Evolutionary conservation across 1,140 invertebrate species (phyloP).

Genomic region (Hydropsyche tenuis): DNA sequence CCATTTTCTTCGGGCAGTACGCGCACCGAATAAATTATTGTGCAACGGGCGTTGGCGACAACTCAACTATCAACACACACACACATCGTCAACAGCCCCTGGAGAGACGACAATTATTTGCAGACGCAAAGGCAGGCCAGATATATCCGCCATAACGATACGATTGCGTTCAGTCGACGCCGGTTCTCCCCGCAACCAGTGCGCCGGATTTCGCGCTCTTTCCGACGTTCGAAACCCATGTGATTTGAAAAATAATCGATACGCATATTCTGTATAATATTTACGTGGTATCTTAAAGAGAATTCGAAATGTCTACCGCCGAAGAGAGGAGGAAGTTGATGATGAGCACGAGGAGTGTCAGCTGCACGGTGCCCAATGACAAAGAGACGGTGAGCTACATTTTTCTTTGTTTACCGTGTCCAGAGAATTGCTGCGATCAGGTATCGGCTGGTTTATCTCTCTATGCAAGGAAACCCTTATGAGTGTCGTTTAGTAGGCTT

Average conservation of each 20-base stretch:
- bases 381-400: constrained; percentile 50
- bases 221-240: not conserved
- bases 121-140: constrained; percentile 19
- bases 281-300: not conserved
- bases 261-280: not conserved
- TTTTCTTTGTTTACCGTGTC: constrained; percentile 50
- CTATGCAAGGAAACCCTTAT: too few relatives aligned
- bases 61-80: not conserved
- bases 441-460: constrained; percentile 29
- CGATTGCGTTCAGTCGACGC: constrained; percentile 8
- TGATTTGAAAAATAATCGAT: not conserved
- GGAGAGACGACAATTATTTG: constrained; percentile 26
- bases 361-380: constrained; percentile 38
- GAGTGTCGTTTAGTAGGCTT: too few relatives aligned
- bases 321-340: constrained; percentile 43
- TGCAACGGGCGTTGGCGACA: constrained; percentile 21
- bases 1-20: not conserved
- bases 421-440: constrained; percentile 50
- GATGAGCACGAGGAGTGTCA: constrained; percentile 47
- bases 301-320: constrained; percentile 36
- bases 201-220: constrained; percentile 25
- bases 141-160: constrained; percentile 3
- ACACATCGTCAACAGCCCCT: too few relatives aligned
- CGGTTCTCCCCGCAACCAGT: constrained; percentile 37
- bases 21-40: constrained; percentile 1